A percentile compares a stretch with the other conserved stretches of the same genome.
These are phyloP conservation scores for Sebastiscus tertius DNA, from an alignment of 2,797 vertebrate species.

Conservation along the genomic window DNA sequence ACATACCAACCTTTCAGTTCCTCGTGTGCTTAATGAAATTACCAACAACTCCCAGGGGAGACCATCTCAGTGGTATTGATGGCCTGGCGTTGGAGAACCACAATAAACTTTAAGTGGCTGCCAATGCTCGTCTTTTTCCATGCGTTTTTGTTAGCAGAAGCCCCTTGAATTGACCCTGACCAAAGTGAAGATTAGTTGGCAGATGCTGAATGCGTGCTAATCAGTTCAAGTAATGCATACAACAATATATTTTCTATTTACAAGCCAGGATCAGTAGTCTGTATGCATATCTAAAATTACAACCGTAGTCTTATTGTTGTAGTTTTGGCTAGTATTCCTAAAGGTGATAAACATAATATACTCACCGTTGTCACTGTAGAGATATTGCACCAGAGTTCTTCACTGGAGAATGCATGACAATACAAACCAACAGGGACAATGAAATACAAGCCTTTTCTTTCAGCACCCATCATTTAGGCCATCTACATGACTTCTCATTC, in stretches of 20 bases:
- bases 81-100: not conserved
- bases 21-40: conserved; percentile 21
- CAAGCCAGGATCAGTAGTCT: not conserved
- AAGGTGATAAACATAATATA: not conserved
- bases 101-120: conserved; percentile 26
- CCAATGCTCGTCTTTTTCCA: not conserved
- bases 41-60: conserved; percentile 8
- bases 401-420: not conserved
- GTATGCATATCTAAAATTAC: not conserved
- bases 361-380: not conserved
- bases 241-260: not conserved
- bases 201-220: not conserved
- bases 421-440: not conserved
- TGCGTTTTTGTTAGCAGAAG: not conserved
- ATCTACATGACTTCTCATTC: not conserved
- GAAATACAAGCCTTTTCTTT: not conserved
- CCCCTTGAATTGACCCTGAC: not conserved
- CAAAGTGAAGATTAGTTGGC: not conserved
- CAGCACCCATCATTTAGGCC: conserved; percentile 1
- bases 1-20: not conserved
- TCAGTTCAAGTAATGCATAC: not conserved
- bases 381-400: not conserved
- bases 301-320: not conserved
- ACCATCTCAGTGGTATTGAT: conserved; percentile 26
- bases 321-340: not conserved